Evolutionary conservation across 2,888 invertebrate genomes (phyloP), one percentile per base, ranked within the genome.

Genomic region (Macrosiphum euphorbiae): DNA sequence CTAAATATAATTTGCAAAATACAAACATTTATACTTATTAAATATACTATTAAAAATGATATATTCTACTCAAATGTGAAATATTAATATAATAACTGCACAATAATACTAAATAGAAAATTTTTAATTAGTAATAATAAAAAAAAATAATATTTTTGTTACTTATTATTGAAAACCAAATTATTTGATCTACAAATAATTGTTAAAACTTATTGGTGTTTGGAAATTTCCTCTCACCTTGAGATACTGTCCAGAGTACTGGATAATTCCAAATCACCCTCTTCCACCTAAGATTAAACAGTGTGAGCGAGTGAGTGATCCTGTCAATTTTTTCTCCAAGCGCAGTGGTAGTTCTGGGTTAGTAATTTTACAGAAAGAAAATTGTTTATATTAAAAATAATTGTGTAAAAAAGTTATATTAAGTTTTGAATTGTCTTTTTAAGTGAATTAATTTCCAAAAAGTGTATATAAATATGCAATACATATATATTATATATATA

Each of bases 1-100:
- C 58, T 58, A 88, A 88, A 41, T 55, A 88, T 55, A 88, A 88
- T 52, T 52, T 88, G 24, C 20, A 88, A 89, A 89, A 88, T 58
- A 88, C 52, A 88, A 88, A 89, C 16, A 41, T 58, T 58, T 16
- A 89, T 44, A 44, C 16, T 58, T 89, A 58, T 35, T 67, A 2
- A 61, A 78, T 35, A 78, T 28, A 28, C 35, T 44, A 58, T 44
- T 44, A 44, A 16, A 89, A 35, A 67, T 67, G 26, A 67, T 5
- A 78, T 8, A 78, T 41, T 35, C 78, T 88, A 52, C 52, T 35
- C 52, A 89, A 35, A 35, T 20, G 35, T 35, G 78, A 35, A 88
- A 88, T 58, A 58, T 55, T 44, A 16, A 58, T 55, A 16, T n/a
- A n/a, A n/a, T n/a, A 10, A 58, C 26, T 24, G 28, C 55, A 58